phyloP scores from a whole-genome alignment of 2,888 invertebrate genomes.

The Melipona beecheii region DNA sequence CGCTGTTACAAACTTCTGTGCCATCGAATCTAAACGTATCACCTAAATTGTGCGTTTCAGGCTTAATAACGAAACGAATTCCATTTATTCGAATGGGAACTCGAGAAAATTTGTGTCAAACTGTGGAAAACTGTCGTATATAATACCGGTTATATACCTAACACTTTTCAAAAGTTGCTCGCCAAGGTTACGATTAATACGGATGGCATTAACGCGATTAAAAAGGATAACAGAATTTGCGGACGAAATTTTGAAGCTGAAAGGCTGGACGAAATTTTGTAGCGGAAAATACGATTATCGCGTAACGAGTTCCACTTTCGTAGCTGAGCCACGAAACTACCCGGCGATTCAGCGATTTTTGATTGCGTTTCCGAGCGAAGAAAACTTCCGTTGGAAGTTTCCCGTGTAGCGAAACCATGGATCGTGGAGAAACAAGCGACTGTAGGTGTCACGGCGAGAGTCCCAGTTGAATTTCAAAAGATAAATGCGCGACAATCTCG shows the following conservation, averaged over 20 bases:
- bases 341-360: constrained; percentile 18
- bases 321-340: background rate
- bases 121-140: too few species aligned
- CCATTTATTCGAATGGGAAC: too few species aligned
- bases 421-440: constrained; percentile 3
- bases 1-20: too few species aligned
- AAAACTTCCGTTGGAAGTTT: background rate
- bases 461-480: too few species aligned
- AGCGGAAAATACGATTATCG: background rate
- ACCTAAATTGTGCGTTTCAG: too few species aligned
- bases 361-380: background rate
- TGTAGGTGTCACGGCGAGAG: background rate
- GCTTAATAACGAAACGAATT: too few species aligned
- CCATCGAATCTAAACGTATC: too few species aligned
- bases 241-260: constrained; percentile 3
- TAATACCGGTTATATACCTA: too few species aligned
- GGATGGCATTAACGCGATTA: background rate
- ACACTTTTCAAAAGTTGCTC: background rate
- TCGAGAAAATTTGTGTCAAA: too few species aligned
- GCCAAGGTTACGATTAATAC: background rate
- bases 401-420: too few species aligned
- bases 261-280: constrained; percentile 10
- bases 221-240: constrained; percentile 6
- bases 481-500: too few species aligned
- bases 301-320: background rate